These are phyloP conservation scores for Xenopus petersii DNA, from an alignment of 2,797 vertebrate species.

Conservation along the genomic window DNA sequence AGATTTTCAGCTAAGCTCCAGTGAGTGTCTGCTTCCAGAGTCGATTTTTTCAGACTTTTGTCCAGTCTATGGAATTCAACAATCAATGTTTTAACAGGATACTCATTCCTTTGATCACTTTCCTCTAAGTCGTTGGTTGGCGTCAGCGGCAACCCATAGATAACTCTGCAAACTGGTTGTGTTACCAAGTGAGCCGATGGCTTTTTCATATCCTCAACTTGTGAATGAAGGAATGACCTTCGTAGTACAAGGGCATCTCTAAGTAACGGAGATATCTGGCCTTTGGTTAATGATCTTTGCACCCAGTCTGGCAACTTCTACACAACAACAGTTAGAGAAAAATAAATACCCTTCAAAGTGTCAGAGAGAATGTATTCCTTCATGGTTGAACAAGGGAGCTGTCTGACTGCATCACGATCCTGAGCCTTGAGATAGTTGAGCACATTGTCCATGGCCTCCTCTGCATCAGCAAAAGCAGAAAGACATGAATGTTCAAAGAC, in stretches of 20 bases:
- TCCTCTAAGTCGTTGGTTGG: background rate
- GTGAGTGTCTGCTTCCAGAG: slow-evolving; percentile 61
- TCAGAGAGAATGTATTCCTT: slow-evolving; percentile 75
- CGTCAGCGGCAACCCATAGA: slow-evolving; percentile 80
- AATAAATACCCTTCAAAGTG: slow-evolving; percentile 48
- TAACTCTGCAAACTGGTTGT: slow-evolving; percentile 73
- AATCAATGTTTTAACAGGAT: slow-evolving; percentile 53
- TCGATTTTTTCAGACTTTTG: slow-evolving; percentile 72
- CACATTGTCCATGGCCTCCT: slow-evolving; percentile 72
- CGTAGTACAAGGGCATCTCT: slow-evolving; percentile 75
- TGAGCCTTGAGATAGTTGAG: slow-evolving; percentile 64
- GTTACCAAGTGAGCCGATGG: slow-evolving; percentile 75
- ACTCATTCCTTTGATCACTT: background rate
- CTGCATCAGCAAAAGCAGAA: slow-evolving; percentile 66
- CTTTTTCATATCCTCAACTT: slow-evolving; percentile 85
- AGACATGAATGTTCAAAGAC: slow-evolving; percentile 79
- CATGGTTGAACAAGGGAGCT: slow-evolving; percentile 69
- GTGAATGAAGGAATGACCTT: slow-evolving; percentile 75
- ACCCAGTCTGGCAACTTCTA: slow-evolving; percentile 72
- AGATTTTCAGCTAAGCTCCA: slow-evolving; percentile 48
- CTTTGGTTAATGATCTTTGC: slow-evolving; percentile 61
- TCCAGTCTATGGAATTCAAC: slow-evolving; percentile 81
- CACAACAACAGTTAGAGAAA: slow-evolving; percentile 45
- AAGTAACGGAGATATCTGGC: slow-evolving; percentile 70
- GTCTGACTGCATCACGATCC: slow-evolving; percentile 57